phyloP scores from a whole-genome alignment of 2,888 invertebrate genomes.

The Litoditis marina region DNA sequence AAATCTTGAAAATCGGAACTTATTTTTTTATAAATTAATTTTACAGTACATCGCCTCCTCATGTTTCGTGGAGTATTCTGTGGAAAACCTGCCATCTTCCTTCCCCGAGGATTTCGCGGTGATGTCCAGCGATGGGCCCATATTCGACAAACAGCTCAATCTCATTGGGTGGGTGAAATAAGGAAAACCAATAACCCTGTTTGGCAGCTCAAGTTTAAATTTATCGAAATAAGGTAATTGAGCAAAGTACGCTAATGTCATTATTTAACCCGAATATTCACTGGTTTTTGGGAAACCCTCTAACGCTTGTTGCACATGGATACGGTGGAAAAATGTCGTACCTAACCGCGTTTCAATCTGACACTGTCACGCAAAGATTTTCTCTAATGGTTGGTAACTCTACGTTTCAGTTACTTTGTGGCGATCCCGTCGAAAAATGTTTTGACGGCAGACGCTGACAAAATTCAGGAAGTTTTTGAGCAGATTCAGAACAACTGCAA shows the following conservation, averaged over 20 bases:
- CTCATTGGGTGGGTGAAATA: constrained; percentile 35
- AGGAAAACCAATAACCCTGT: too few species aligned
- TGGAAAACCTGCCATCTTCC: constrained; percentile 9
- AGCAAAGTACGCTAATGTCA: too few species aligned
- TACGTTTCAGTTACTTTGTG: constrained; percentile 29
- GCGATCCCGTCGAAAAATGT: constrained; percentile 28
- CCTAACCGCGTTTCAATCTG: neutral
- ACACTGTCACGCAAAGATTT: too few species aligned
- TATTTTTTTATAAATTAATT: too few species aligned
- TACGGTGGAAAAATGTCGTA: neutral
- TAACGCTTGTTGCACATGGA: too few species aligned
- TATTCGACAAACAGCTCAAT: constrained; percentile 25
- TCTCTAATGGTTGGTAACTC: too few species aligned
- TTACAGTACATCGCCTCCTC: too few species aligned
- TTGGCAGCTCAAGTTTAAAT: neutral
- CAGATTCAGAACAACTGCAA: constrained; percentile 21
- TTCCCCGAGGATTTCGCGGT: constrained; percentile 37
- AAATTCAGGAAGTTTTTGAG: constrained; percentile 16
- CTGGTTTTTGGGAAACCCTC: too few species aligned
- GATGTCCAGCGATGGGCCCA: constrained; percentile 30
- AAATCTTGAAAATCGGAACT: too few species aligned
- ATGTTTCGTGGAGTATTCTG: constrained; percentile 21
- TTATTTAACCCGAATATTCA: too few species aligned
- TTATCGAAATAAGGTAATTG: too few species aligned
- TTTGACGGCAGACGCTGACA: constrained; percentile 21